Base-by-base conservation (phyloP, 2,113 vertebrate genomes). In the Ranitomeya imitator region DNA sequence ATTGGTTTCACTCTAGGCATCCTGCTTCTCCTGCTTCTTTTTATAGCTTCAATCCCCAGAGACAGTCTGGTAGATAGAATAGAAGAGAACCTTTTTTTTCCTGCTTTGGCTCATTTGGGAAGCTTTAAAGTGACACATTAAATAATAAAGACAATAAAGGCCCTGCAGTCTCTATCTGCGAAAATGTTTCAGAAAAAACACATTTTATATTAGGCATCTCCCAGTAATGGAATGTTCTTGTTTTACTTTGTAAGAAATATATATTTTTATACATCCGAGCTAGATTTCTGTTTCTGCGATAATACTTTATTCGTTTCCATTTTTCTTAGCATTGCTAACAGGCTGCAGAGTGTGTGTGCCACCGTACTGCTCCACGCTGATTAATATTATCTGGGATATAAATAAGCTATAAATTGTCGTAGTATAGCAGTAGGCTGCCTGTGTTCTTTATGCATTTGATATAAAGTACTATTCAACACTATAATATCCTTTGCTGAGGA, bases 61-160 rank as follows among this genome's bases (percentile, higher is more conserved):
- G 76, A 79, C 7, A n/a, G 52, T 15, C 51, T 54, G 51, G 51
- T n/a, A 55, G 76, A 0, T 21, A 8, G 74, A 67, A 0, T 21
- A 8, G 74, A 67, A 81, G 26, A 77, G 51, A n/a, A 55, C 73
- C 16, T 78, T 55, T 19, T 67, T n/a, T 23, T 67, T 23, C 52
- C 11, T 55, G 5, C 76, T 23, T 19, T 23, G 21, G 54, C 52
- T 79, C 51, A 79, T 79, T 79, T 55, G 54, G 51, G 21, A 79
- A 55, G 55, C 76, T 79, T 79, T 79, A 79, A 79, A 86, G 80
- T 67, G 26, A 79, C n/a, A 13, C 76, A 79, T 79, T 52, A 79
- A 79, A 55, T n/a, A 79, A 79, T 55, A 79, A 77, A 77, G 76
- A 52, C 52, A 23, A 79, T 55, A 79, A 52, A 79, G 6, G 21